Base-by-base conservation (phyloP, 2,113 vertebrate genomes). In the Solea solea region DNA sequence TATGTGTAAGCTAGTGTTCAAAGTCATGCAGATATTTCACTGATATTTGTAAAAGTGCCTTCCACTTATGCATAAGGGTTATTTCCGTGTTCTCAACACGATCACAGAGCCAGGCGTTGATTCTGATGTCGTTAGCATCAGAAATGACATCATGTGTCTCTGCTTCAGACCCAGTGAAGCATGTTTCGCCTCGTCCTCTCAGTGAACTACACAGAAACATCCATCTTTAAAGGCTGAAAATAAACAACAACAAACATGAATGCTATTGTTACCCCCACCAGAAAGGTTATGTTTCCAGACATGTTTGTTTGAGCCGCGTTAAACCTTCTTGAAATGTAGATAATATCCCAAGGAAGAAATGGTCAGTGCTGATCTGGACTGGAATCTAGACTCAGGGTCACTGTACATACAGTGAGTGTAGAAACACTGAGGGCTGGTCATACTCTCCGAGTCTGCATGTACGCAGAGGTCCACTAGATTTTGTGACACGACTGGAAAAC, bases 1-100 rank as follows among this genome's bases (percentile, higher is more conserved):
- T 95, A 94, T 95, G 88, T 94, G 95, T 96, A 96, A 96, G 95
- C 96, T 94, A 95, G 90, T 92, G 90, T 95, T 93, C 88, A 89
- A 91, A 94, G 94, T 94, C 94, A 95, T 96, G 95, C 96, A 95
- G 93, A 93, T 91, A 94, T 89, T 67, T 65, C 69, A 87, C 86
- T 14, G 55, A 92, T 84, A 92, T 92, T 91, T 93, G 91, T 91
- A 95, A 92, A 93, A 85, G 66, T 90, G 92, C 90, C 87, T 90
- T 86, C 82, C 61, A 90, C 87, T 86, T 93, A 91, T 94, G 93
- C 91, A 89, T 89, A 90, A 88, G 54, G 54, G 40, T 86, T 81
- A 76, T 80, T 82, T 83, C 59, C 44, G 53, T 64, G 66, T 61
- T 77, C 53, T 84, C 66, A 80, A 90, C 71, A 80, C 61, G 82